phyloP scores from a whole-genome alignment of 2,113 vertebrate genomes.

The Embiotoca jacksoni region DNA sequence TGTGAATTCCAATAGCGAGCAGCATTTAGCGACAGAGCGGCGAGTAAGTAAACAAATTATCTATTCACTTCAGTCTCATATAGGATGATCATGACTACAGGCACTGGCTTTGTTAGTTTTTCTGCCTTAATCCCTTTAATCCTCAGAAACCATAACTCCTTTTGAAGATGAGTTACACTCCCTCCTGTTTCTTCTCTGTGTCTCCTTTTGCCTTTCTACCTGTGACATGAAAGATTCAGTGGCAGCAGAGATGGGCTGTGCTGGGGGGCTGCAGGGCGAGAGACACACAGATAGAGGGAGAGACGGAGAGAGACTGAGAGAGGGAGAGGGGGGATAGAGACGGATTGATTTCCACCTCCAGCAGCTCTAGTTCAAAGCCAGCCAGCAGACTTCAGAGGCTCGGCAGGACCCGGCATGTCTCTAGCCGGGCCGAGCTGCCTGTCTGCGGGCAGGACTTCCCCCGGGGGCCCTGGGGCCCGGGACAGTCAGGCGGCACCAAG shows the following conservation, averaged over 20 bases:
- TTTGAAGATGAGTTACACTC: constrained; percentile 80
- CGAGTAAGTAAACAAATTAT: constrained; percentile 63
- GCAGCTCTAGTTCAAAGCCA: constrained; percentile 83
- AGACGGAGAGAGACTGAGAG: constrained; percentile 27
- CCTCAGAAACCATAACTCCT: constrained; percentile 71
- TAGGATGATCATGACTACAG: constrained; percentile 61
- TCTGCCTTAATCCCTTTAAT: constrained; percentile 76
- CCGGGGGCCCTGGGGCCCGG: constrained; percentile 69
- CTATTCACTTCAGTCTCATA: constrained; percentile 35
- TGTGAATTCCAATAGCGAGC: constrained; percentile 33
- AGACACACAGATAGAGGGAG: constrained; percentile 32
- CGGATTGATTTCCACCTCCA: constrained; percentile 83
- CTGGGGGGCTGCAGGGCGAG: constrained; percentile 58
- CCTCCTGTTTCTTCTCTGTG: constrained; percentile 59
- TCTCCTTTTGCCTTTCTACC: constrained; percentile 74
- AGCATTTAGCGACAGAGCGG: constrained; percentile 41
- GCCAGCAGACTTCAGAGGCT: constrained; percentile 82
- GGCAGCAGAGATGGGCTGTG: constrained; percentile 44
- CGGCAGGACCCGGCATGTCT: constrained; percentile 84
- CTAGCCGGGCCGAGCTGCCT: constrained; percentile 78
- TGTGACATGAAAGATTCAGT: constrained; percentile 77
- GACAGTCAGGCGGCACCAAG: constrained; percentile 79
- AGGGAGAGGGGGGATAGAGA: constrained; percentile 49
- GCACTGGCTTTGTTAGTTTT: constrained; percentile 68
- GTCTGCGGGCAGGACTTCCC: constrained; percentile 85